phyloP scores from a whole-genome alignment of 2,888 invertebrate genomes.

The Acanthoscelides obtectus region DNA sequence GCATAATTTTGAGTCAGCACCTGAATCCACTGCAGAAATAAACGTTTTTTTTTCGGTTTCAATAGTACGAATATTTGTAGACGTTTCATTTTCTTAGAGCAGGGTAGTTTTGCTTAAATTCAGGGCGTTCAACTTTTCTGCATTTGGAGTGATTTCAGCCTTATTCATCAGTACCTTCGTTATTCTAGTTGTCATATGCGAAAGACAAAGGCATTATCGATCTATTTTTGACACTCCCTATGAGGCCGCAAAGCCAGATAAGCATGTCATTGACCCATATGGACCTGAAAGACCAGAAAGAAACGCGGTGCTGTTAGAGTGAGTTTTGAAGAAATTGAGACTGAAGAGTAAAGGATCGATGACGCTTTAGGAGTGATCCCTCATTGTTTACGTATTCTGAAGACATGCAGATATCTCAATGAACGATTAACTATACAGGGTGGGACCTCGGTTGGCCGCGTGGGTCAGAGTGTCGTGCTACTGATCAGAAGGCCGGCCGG shows the following conservation, averaged over 20 bases:
- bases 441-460: no score
- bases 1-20: no score
- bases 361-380: slow-evolving; percentile 69
- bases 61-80: no score
- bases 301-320: slow-evolving; percentile 57
- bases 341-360: slow-evolving; percentile 64
- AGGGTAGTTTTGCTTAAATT: no score
- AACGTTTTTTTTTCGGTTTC: no score
- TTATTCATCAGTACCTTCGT: slow-evolving; percentile 65
- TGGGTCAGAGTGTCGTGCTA: no score
- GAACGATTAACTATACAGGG: slow-evolving; percentile 65
- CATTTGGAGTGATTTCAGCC: slow-evolving; percentile 61
- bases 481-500: no score
- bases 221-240: slow-evolving; percentile 39
- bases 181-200: slow-evolving; percentile 59
- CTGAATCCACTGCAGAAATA: no score
- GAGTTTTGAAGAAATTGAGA: slow-evolving; percentile 56
- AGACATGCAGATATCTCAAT: slow-evolving; percentile 65
- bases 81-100: no score
- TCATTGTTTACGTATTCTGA: slow-evolving; percentile 66
- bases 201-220: no score
- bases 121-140: no score
- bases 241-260: slow-evolving; percentile 51
- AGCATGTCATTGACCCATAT: slow-evolving; percentile 50
- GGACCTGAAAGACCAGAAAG: slow-evolving; percentile 45